Evolutionary conservation across 2,888 invertebrate genomes (phyloP), one percentile per base, ranked within the genome.

Genomic region (Masnerella sp.): DNA sequence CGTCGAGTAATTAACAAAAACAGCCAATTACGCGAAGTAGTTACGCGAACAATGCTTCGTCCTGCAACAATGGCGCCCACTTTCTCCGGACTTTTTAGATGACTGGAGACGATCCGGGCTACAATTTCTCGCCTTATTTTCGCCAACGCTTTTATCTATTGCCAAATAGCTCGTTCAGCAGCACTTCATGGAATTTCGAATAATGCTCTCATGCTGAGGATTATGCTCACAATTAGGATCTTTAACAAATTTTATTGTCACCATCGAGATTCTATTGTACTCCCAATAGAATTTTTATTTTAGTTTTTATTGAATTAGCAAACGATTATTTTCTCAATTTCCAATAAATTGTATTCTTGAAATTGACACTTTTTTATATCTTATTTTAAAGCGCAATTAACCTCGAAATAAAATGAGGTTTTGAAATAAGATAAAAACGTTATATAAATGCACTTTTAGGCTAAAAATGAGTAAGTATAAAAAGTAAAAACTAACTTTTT

Each of bases 1-100:
- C 72, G 74, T 74, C 72, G 70, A 58, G 74, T 77, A 79, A 81
- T 80, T 80, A 79, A 79, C 79, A 81, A 81, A 81, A 81, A 81
- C 80, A 81, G 78, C 79, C 80, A 81, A 81, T 81, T 81, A 81
- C 76, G 75, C 73, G 74, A 79, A 79, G 79, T 79, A 80, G 79
- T 80, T 79, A 77, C 70, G 64, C 67, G 79, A 80, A 81, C 81
- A 81, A 81, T 81, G 79, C 76, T 43, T 74, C 72, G 71, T 62
- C 58, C 68, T 42, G 58, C 62, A 72, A 78, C 78, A 78, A 75
- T 73, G 68, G 68, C 71, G 56, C 56, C 49, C 52, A 69, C 74
- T 68, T 68, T 49, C 45, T 58, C 30, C 36, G 52, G 36, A 68
- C 62, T 77, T 77, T 74, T 77, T 73, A 58, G 65, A 64, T 51